Conservation (phyloP, 1,140 invertebrate genomes). For the Trachelipus rathkii region DNA sequence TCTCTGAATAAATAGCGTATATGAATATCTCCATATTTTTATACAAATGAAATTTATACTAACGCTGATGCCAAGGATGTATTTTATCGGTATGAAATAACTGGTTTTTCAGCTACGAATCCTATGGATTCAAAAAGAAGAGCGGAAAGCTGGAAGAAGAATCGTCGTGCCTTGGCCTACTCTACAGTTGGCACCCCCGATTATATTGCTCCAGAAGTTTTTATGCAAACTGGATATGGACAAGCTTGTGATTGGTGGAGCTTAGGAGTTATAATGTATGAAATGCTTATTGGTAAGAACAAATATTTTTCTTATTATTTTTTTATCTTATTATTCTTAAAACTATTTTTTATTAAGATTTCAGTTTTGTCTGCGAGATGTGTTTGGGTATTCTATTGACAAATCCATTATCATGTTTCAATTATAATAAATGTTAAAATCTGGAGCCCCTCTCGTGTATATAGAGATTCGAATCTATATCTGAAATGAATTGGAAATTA, state of each 20-base stretch:
- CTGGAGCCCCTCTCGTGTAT: no score
- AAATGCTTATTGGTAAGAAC: conserved; percentile 91
- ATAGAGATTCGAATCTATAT: no score
- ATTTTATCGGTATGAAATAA: neutral
- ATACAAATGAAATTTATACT: neutral
- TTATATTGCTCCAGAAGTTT: conserved; percentile 98
- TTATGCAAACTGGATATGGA: conserved; percentile 95
- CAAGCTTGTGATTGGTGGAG: conserved; percentile 99
- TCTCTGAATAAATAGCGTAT: neutral
- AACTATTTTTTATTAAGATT: no score
- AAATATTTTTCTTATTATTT: neutral
- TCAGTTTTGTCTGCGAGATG: no score
- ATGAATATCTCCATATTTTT: neutral
- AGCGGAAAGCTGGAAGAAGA: conserved; percentile 97
- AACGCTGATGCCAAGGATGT: neutral
- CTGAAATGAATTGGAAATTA: no score
- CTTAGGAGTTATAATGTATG: conserved; percentile 99
- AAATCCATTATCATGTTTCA: no score
- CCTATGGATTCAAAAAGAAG: conserved; percentile 93
- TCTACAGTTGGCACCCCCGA: conserved; percentile 98
- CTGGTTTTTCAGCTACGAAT: conserved; percentile 53
- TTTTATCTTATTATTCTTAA: no score
- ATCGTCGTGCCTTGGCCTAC: conserved; percentile 84
- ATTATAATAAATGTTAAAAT: no score
- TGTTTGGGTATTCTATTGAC: no score